Conservation (phyloP, 2,797 vertebrate species). For the Spinus olivaceus region DNA sequence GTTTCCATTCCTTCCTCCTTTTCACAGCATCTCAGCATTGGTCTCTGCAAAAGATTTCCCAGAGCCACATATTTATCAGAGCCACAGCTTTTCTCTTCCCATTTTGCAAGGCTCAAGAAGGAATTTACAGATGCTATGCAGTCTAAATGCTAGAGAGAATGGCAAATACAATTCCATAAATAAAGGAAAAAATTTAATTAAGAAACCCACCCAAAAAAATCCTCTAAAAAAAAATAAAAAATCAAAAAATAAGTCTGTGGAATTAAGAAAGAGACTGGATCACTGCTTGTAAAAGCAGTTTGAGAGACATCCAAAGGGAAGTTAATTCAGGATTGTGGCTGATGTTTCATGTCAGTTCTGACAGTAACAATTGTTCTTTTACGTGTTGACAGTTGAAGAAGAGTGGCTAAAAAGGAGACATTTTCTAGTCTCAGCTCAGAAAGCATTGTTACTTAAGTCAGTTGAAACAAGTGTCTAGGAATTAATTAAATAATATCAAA, state of each 20-base stretch:
- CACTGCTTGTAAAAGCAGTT: not conserved
- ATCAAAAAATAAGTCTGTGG: not conserved
- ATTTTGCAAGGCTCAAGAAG: not conserved
- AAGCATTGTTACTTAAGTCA: not conserved
- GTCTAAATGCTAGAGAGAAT: not conserved
- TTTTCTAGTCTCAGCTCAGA: conserved; percentile 10
- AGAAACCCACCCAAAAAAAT: not conserved
- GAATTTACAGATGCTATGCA: not conserved
- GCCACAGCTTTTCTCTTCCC: not conserved
- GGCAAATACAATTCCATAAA: not conserved
- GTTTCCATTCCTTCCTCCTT: not conserved
- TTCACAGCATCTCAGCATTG: not conserved
- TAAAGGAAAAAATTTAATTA: not conserved
- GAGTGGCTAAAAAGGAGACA: conserved; percentile 7
- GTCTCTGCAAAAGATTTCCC: not conserved
- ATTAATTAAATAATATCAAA: conserved; percentile 22
- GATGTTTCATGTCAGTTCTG: conserved; percentile 59
- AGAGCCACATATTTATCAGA: not conserved
- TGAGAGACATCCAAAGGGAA: conserved; percentile 26
- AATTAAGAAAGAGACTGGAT: not conserved
- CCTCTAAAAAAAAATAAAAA: not conserved
- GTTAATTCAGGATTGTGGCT: conserved; percentile 44
- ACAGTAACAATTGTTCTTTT: conserved; percentile 48
- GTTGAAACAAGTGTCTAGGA: not conserved
- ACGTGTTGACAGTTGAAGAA: conserved; percentile 57